These are phyloP conservation scores for Melinaea marsaeus DNA, from an alignment of 2,888 invertebrate species.

Conservation along the genomic window DNA sequence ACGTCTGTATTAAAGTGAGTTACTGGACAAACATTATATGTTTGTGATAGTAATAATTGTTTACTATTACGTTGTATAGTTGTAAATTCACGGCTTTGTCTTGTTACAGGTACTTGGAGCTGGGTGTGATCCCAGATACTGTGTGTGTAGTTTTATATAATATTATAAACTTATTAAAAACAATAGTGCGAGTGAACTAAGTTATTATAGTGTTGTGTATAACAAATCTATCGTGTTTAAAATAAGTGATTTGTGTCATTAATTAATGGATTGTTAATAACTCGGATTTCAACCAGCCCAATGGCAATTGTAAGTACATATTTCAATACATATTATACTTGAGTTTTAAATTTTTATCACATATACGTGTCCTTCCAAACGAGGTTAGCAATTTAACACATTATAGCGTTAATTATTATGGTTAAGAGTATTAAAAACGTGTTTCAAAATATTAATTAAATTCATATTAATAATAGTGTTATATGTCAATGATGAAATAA, in stretches of 20 bases:
- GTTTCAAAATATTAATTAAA: conserved; percentile 1
- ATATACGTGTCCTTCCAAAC: background rate
- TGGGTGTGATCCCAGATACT: conserved; percentile 76
- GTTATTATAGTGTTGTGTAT: conserved; percentile 50
- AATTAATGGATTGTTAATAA: conserved; percentile 60
- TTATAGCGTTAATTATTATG: background rate
- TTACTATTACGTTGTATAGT: conserved; percentile 27
- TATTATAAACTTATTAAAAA: conserved; percentile 43
- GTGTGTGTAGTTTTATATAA: conserved; percentile 75
- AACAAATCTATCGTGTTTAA: conserved; percentile 51
- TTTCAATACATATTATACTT: background rate
- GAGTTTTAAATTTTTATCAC: background rate
- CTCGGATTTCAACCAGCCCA: conserved; percentile 58
- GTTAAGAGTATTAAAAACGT: conserved; percentile 2
- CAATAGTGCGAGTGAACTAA: conserved; percentile 42
- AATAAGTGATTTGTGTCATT: conserved; percentile 64
- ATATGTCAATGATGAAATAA: background rate
- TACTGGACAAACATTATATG: conserved; percentile 23
- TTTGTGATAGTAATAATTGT: conserved; percentile 29
- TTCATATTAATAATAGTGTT: background rate
- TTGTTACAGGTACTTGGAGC: conserved; percentile 76
- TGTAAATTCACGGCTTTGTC: conserved; percentile 59
- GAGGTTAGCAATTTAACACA: conserved; percentile 1
- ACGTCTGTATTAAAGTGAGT: conserved; percentile 56
- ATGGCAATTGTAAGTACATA: conserved; percentile 64